Conservation (phyloP, 2,113 vertebrate genomes). For the Budorcas taxicolor region DNA sequence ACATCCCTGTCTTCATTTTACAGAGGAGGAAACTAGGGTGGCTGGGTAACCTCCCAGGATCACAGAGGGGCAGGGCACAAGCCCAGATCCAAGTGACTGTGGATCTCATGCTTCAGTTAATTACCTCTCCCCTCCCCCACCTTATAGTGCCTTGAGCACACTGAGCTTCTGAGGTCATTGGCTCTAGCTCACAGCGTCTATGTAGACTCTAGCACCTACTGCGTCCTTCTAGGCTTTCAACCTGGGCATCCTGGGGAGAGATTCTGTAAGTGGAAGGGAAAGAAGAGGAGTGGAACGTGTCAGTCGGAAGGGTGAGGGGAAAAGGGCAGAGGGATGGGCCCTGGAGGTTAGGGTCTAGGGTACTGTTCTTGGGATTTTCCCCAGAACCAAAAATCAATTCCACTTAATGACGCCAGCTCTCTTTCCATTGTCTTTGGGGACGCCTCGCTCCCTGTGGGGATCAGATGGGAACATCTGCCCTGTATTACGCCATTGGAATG, state of each 20-base stretch:
- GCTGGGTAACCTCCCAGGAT: not conserved
- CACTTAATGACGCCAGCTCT: not conserved
- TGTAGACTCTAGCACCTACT: not conserved
- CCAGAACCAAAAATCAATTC: not conserved
- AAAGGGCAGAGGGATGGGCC: not conserved
- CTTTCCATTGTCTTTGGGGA: not conserved
- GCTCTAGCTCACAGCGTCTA: not conserved
- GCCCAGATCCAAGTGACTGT: not conserved
- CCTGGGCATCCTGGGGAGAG: not conserved
- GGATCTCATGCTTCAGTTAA: not conserved
- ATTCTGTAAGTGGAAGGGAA: not conserved
- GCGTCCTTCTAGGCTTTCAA: not conserved
- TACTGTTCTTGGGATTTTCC: not conserved
- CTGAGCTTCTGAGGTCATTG: not conserved
- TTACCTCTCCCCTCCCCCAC: fast-evolving
- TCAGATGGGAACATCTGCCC: not conserved
- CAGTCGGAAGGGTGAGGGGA: not conserved
- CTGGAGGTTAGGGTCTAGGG: not conserved
- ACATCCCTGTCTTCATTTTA: not conserved
- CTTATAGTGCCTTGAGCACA: not conserved
- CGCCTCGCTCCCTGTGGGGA: not conserved
- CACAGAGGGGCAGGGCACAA: not conserved
- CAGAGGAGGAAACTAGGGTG: not conserved
- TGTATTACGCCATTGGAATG: not conserved
- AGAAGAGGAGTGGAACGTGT: not conserved